Evolutionary conservation across 2,797 vertebrate genomes (phyloP).

Genomic region (Chrosomus eos): DNA sequence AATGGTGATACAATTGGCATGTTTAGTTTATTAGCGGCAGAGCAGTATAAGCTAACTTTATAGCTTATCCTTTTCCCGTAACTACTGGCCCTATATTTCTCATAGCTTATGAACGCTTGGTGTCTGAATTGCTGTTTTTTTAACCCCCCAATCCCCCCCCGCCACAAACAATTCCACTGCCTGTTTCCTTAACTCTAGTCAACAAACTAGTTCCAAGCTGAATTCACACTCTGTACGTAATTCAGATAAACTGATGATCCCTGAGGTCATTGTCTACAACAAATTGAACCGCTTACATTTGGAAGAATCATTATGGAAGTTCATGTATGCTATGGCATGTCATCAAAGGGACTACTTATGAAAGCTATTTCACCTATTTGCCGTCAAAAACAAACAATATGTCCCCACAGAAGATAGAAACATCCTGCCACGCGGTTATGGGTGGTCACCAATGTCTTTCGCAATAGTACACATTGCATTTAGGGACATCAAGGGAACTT

Average conservation of each 20-base stretch:
- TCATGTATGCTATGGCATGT: conserved; percentile 78
- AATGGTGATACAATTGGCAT: conserved; percentile 75
- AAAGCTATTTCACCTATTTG: conserved; percentile 54
- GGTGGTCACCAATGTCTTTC: conserved; percentile 28
- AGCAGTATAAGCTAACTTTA: conserved; percentile 64
- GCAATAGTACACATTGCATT: conserved; percentile 9
- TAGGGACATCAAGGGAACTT: conserved; percentile 27
- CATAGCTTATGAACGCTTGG: conserved; percentile 53
- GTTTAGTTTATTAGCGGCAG: conserved; percentile 71
- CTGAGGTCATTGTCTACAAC: conserved; percentile 68
- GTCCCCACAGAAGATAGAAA: conserved; percentile 27
- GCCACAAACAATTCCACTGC: conserved; percentile 11
- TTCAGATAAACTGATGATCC: conserved; percentile 57
- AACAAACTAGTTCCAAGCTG: conserved; percentile 37
- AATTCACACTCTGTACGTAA: conserved; percentile 41
- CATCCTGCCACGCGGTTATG: conserved; percentile 12
- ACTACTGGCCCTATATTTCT: conserved; percentile 44
- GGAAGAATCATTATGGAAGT: conserved; percentile 76
- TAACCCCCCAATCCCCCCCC: accelerated
- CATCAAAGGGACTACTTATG: conserved; percentile 73
- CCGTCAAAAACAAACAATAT: conserved; percentile 47
- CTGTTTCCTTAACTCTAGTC: conserved; percentile 22
- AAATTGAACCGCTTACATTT: conserved; percentile 74
- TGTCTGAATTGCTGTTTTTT: conserved; percentile 35
- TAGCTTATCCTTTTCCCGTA: conserved; percentile 54